Evolutionary conservation across 1,140 invertebrate genomes (phyloP).

Genomic region (Drosophila repleta): DNA sequence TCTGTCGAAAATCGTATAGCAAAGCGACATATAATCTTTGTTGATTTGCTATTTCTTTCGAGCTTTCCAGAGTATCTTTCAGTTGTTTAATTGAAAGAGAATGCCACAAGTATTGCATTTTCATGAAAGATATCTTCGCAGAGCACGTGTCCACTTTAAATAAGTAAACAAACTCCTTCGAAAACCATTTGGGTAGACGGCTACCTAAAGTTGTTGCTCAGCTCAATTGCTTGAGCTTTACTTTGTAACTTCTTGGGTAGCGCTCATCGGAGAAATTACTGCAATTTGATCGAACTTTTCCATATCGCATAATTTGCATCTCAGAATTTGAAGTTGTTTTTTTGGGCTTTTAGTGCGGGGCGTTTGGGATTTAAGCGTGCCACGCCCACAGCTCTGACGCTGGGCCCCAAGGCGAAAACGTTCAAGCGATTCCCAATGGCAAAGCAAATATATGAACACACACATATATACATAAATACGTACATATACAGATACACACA

Average conservation of each 20-base stretch:
- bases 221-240: constrained; percentile 27
- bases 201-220: constrained; percentile 41
- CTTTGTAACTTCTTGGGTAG: constrained; percentile 12
- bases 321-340: background rate
- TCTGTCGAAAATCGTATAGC: too few species aligned
- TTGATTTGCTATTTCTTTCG: too few species aligned
- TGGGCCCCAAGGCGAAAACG: constrained; percentile 32
- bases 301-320: constrained; percentile 54
- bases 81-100: too few species aligned
- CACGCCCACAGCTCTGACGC: constrained; percentile 53
- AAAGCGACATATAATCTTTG: too few species aligned
- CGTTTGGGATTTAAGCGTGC: constrained; percentile 43
- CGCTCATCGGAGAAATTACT: constrained; percentile 49
- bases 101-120: too few species aligned
- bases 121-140: background rate
- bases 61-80: too few species aligned
- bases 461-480: constrained; percentile 7
- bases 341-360: constrained; percentile 7
- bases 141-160: constrained; percentile 1
- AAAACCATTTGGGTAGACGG: constrained; percentile 21
- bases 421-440: constrained; percentile 11
- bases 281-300: constrained; percentile 57
- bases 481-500: too few species aligned
- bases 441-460: constrained; percentile 25
- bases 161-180: constrained; percentile 2